A percentile compares a stretch with the other conserved stretches of the same genome.
Conservation (phyloP, 1,140 invertebrate genomes). For the Aplysia californica region DNA sequence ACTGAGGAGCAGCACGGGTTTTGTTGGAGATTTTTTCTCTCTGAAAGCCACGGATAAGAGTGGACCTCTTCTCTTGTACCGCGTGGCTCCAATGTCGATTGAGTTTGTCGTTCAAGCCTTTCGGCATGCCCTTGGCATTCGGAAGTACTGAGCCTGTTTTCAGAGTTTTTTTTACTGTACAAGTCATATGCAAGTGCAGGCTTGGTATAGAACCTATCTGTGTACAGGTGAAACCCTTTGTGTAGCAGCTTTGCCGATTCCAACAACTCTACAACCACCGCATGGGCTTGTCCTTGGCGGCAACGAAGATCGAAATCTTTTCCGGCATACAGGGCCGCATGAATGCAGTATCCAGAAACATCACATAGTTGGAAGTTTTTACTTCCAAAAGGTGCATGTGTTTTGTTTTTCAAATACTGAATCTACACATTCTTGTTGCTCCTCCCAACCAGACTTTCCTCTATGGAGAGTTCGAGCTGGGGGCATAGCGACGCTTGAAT, state of each 20-base stretch:
- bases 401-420: neutral
- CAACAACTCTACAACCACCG: neutral
- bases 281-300: neutral
- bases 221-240: neutral
- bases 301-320: neutral
- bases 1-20: slow-evolving; percentile 19
- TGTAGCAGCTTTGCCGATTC: neutral
- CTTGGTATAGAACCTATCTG: neutral
- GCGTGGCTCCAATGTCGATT: too few species aligned
- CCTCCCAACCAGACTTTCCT: neutral
- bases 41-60: slow-evolving; percentile 3
- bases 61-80: neutral
- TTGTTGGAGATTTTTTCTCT: slow-evolving; percentile 10
- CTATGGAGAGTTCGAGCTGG: neutral
- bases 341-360: neutral
- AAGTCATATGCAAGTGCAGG: too few species aligned
- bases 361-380: neutral
- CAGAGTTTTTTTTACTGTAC: too few species aligned
- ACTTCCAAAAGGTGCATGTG: neutral
- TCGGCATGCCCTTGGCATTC: too few species aligned
- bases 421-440: neutral
- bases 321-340: neutral
- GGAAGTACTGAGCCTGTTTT: too few species aligned
- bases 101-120: too few species aligned
- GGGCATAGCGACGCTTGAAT: neutral